Percentiles rank a stretch among this genome's conserved stretches.
phyloP scores from a whole-genome alignment of 2,888 invertebrate species.

The Helobdella robusta region DNA sequence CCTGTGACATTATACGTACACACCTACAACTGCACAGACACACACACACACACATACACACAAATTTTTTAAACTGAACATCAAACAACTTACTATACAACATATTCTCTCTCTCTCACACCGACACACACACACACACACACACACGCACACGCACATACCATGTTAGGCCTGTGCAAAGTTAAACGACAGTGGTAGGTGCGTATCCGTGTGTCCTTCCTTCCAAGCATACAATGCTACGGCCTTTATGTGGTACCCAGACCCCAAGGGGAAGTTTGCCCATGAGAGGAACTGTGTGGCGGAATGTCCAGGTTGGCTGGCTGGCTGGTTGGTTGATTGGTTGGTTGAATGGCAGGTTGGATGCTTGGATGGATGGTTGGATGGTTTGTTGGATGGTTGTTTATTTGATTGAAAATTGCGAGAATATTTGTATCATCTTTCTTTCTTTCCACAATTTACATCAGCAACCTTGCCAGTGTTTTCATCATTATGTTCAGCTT shows the following conservation, averaged over 20 bases:
- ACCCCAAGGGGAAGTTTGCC: constrained; percentile 20
- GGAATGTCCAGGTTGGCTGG: constrained; percentile 23
- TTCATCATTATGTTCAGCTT: background rate
- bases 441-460: background rate
- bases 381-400: too few species aligned
- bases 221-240: constrained; percentile 5
- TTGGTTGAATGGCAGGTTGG: too few species aligned
- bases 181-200: constrained; percentile 12
- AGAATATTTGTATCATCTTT: background rate
- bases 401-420: too few species aligned
- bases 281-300: constrained; percentile 12
- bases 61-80: too few species aligned
- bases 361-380: too few species aligned
- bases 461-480: background rate
- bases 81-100: too few species aligned
- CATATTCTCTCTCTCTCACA: background rate
- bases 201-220: constrained; percentile 16
- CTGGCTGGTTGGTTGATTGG: too few species aligned
- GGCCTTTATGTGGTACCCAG: constrained; percentile 17
- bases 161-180: constrained; percentile 15
- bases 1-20: too few species aligned
- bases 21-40: background rate
- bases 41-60: constrained; percentile 11
- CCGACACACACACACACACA: constrained; percentile 11
- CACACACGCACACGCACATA: constrained; percentile 1